These are phyloP conservation scores for Drosophila atripex DNA, from an alignment of 2,888 invertebrate species.

Conservation along the genomic window DNA sequence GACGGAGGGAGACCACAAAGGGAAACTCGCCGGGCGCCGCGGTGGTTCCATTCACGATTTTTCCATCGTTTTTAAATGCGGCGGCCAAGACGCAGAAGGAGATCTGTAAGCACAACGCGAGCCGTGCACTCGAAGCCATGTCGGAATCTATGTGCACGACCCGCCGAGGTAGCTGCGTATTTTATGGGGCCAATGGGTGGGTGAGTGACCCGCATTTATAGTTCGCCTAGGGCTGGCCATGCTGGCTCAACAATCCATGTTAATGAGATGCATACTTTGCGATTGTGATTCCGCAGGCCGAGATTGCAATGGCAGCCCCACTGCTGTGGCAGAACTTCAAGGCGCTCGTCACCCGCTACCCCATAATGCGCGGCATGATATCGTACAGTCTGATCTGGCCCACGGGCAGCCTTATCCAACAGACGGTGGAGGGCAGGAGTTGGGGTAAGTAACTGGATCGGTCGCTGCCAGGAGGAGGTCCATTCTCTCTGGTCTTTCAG, in stretches of 20 bases:
- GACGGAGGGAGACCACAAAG: constrained; percentile 77
- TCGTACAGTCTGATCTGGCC: constrained; percentile 91
- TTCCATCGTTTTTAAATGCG: constrained; percentile 38
- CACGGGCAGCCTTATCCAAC: constrained; percentile 89
- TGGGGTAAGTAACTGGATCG: constrained; percentile 84
- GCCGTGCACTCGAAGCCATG: constrained; percentile 30
- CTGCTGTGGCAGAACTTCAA: constrained; percentile 72
- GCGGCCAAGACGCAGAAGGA: neutral
- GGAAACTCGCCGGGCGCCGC: constrained; percentile 78
- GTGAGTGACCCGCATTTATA: constrained; percentile 24
- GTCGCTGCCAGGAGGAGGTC: neutral
- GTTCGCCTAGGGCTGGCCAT: constrained; percentile 40
- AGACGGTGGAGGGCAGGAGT: constrained; percentile 87
- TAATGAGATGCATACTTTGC: constrained; percentile 20
- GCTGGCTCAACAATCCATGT: constrained; percentile 24
- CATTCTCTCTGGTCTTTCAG: constrained; percentile 64
- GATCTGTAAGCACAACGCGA: neutral
- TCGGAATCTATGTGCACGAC: neutral
- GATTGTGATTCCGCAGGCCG: constrained; percentile 25
- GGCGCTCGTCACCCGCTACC: constrained; percentile 80
- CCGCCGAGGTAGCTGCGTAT: constrained; percentile 8
- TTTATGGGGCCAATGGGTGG: constrained; percentile 42
- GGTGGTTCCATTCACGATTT: constrained; percentile 80
- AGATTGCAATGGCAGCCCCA: constrained; percentile 42
- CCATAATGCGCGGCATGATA: constrained; percentile 86